Evolutionary conservation across 1,140 invertebrate species (phyloP).

Genomic region (Sweltsa coloradensis): DNA sequence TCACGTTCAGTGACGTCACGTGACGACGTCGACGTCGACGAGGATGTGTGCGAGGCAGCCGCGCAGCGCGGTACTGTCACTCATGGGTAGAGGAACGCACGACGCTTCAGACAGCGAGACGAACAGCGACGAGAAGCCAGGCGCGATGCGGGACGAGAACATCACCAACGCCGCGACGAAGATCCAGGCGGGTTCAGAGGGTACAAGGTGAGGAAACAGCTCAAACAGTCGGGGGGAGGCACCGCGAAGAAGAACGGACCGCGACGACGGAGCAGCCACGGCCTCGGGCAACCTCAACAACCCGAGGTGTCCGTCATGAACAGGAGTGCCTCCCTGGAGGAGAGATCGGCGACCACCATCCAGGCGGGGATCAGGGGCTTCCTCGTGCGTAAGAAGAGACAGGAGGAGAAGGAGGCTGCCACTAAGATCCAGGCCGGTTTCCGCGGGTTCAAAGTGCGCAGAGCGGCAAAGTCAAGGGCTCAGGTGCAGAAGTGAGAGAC

Average conservation of each 20-base stretch:
- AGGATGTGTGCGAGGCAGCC: not conserved
- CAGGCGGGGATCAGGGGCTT: constrained; percentile 62
- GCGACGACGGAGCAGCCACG: not conserved
- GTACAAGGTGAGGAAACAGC: constrained; percentile 47
- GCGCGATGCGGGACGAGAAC: not conserved
- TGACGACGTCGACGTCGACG: not conserved
- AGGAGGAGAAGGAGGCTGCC: constrained; percentile 38
- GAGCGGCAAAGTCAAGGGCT: not conserved
- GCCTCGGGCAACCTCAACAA: not conserved
- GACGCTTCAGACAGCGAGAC: not conserved
- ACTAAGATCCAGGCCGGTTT: constrained; percentile 47
- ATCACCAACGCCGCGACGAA: constrained; percentile 49
- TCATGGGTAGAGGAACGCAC: not conserved
- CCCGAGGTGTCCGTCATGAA: not conserved
- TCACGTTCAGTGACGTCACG: not conserved
- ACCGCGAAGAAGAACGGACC: not conserved
- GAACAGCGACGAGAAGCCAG: not conserved
- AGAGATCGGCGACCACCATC: constrained; percentile 58
- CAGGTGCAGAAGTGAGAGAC: no score
- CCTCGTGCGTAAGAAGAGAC: constrained; percentile 47
- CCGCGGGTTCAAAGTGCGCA: constrained; percentile 33
- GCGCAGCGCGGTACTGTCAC: not conserved
- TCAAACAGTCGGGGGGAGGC: not conserved
- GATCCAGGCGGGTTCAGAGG: constrained; percentile 62
- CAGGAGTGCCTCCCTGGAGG: constrained; percentile 28